phyloP scores from a whole-genome alignment of 2,113 vertebrate genomes.

The Dromaius novaehollandiae region DNA sequence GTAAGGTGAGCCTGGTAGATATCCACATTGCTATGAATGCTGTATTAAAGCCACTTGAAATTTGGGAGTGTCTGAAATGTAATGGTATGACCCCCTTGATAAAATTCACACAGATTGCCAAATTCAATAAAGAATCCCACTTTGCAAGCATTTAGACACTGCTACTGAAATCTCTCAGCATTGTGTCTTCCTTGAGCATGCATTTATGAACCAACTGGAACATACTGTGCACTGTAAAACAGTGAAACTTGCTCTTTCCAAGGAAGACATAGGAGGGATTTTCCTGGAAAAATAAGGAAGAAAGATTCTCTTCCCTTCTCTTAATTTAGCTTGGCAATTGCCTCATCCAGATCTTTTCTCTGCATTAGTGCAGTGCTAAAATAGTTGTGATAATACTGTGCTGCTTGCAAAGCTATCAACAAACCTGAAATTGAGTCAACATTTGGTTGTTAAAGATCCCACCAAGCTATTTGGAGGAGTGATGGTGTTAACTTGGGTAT shows the following conservation, averaged over 20 bases:
- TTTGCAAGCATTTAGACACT: too few relatives aligned
- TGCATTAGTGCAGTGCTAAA: background rate
- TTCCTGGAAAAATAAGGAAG: background rate
- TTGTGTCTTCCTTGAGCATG: background rate
- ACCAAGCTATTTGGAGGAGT: background rate
- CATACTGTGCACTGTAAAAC: background rate
- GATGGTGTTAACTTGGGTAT: background rate
- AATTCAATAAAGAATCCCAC: too few relatives aligned
- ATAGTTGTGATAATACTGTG: background rate
- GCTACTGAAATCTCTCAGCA: background rate
- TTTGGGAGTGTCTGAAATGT: background rate
- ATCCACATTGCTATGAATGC: background rate
- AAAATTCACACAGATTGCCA: too few relatives aligned
- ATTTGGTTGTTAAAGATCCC: background rate
- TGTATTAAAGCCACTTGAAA: background rate
- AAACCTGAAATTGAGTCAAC: accelerated
- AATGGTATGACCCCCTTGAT: too few relatives aligned
- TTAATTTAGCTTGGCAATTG: background rate
- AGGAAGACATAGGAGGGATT: background rate
- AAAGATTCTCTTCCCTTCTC: background rate
- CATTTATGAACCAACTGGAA: background rate
- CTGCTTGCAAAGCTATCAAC: background rate
- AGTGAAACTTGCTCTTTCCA: background rate
- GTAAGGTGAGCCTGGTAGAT: too few relatives aligned
- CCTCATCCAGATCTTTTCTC: accelerated